These are phyloP conservation scores for Porites divaricata DNA, from an alignment of 92 coral and sea anemone species.

Conservation along the genomic window DNA sequence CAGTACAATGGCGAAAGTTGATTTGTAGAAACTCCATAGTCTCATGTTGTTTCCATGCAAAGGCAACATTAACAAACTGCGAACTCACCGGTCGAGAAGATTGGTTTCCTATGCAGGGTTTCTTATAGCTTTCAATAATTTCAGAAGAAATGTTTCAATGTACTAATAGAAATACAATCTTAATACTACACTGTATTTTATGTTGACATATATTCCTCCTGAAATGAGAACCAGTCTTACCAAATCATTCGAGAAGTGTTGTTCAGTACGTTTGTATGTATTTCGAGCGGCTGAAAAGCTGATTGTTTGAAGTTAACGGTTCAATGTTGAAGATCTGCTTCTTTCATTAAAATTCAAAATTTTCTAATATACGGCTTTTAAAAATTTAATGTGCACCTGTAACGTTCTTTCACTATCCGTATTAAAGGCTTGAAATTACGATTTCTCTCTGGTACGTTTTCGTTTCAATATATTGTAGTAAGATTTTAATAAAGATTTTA, in stretches of 20 bases:
- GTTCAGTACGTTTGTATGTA: no score
- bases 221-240: no score
- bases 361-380: constrained; percentile 18
- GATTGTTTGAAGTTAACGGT: not conserved
- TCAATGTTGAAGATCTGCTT: not conserved
- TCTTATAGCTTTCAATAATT: not conserved
- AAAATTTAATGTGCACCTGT: constrained; percentile 39
- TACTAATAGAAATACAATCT: not conserved
- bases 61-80: not conserved
- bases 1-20: no score
- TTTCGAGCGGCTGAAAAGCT: not conserved
- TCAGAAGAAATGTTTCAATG: not conserved
- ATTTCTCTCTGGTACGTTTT: no score
- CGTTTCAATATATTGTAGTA: no score
- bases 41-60: not conserved
- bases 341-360: constrained; percentile 6
- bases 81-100: not conserved
- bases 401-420: not conserved
- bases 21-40: no score
- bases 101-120: constrained; percentile 4
- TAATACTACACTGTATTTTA: no score
- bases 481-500: no score
- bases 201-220: no score
- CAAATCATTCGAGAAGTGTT: not conserved
- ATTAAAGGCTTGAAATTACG: not conserved